Conservation (phyloP, 2,797 vertebrate genomes). For the Spinus olivaceus region DNA sequence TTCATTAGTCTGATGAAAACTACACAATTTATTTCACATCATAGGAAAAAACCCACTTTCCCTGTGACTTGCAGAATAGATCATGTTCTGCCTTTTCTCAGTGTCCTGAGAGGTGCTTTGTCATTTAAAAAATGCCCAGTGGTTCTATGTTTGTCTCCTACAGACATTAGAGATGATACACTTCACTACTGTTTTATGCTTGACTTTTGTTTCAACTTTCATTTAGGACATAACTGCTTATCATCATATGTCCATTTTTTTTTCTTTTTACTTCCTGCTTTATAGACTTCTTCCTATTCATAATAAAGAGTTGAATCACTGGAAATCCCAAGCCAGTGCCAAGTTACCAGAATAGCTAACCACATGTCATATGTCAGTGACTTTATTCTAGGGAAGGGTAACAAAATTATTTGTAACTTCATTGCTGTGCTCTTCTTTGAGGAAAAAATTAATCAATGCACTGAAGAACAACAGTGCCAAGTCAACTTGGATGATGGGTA, state of each 20-base stretch:
- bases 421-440: not conserved
- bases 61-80: not conserved
- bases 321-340: slow-evolving; percentile 56
- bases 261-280: slow-evolving; percentile 47
- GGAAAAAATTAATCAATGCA: not conserved
- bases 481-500: not conserved
- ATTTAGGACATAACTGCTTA: not conserved
- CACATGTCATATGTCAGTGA: slow-evolving; percentile 35
- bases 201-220: not conserved
- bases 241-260: not conserved
- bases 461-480: not conserved
- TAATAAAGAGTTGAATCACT: slow-evolving; percentile 55
- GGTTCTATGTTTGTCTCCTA: not conserved
- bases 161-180: not conserved
- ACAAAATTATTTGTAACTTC: slow-evolving; percentile 14
- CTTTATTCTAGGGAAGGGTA: slow-evolving; percentile 20
- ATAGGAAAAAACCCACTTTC: not conserved
- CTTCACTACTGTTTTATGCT: not conserved
- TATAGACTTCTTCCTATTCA: slow-evolving; percentile 49
- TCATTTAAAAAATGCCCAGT: not conserved
- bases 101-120: not conserved
- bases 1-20: not conserved
- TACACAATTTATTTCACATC: not conserved
- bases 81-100: not conserved
- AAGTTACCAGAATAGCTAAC: slow-evolving; percentile 44